phyloP scores from a whole-genome alignment of 2,888 invertebrate genomes.

The Lasiommata megera region DNA sequence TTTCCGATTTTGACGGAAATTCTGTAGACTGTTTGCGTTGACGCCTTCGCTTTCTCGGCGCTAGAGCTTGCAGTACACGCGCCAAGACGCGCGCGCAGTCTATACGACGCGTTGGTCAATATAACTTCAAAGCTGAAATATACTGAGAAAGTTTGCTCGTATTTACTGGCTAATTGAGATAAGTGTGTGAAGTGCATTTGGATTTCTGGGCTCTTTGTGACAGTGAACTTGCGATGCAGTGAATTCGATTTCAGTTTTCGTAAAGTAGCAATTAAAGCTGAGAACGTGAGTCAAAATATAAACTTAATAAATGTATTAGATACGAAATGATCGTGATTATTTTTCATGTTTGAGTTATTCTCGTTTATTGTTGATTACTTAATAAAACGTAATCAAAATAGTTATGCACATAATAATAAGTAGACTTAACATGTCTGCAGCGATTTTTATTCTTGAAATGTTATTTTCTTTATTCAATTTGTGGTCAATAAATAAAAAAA shows the following conservation, averaged over 20 bases:
- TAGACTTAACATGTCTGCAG: too few relatives aligned
- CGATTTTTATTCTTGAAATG: too few relatives aligned
- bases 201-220: slow-evolving; percentile 11
- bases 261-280: slow-evolving; percentile 21
- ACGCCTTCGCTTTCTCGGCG: slow-evolving; percentile 47
- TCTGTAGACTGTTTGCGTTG: slow-evolving; percentile 51
- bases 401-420: too few relatives aligned
- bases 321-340: too few relatives aligned
- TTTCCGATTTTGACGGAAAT: slow-evolving; percentile 40
- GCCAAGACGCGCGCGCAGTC: slow-evolving; percentile 66
- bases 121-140: slow-evolving; percentile 69
- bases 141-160: slow-evolving; percentile 54
- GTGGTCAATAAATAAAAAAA: background rate
- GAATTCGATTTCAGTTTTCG: slow-evolving; percentile 7
- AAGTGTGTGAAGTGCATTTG: slow-evolving; percentile 8
- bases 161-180: slow-evolving; percentile 35
- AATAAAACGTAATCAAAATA: too few relatives aligned
- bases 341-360: too few relatives aligned
- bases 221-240: slow-evolving; percentile 19
- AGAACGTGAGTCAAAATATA: slow-evolving; percentile 5
- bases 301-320: background rate
- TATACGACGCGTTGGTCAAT: slow-evolving; percentile 59
- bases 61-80: slow-evolving; percentile 46
- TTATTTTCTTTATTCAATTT: background rate
- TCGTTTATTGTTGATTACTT: too few relatives aligned